Evolutionary conservation across 2,797 vertebrate species (phyloP), one percentile per base, ranked within the genome.

Genomic region (Fratercula arctica): DNA sequence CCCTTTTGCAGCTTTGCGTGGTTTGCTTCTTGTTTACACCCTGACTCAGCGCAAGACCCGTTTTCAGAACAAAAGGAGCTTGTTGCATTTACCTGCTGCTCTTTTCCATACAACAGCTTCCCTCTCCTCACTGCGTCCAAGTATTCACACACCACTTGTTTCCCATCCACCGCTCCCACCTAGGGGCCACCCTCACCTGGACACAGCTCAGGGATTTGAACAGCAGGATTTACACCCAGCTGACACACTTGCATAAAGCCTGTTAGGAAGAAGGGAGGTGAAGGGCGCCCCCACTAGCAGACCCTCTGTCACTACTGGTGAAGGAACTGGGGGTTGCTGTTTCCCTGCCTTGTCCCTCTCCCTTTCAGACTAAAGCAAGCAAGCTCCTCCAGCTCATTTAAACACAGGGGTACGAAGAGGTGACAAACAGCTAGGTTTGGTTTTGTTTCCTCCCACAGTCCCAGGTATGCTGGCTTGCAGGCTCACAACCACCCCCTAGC

Each of bases 61-160:
- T 11, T 48, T n/a, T 13, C 39, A 61, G 54, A 35, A 28, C 46
- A 53, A 26, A 41, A 21, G 35, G 41, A 64, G 7, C 31, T 17
- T 20, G 37, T 9, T 16, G 39, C 7, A 0, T 14, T n/a, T 24
- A n/a, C 28, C 20, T 13, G 56, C 63, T 66, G 63, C 37, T 46
- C n/a, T 46, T 37, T 20, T 24, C 3, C 15, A 28, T 13, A 13
- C 2, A 35, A 48, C n/a, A 35, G 1, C 50, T 39, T 54, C 68
- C 25, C 67, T 5, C 23, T 26, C 35, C 50, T 51, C 39, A 10
- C 21, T 3, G 3, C 2, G 8, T 16, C 66, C 35, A 24, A 11
- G 24, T 2, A 5, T 4, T 41, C 21, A 5, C 5, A 0, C 33
- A 3, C 31, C 6, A 2, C 56, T 63, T 7, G 16, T 8, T 61